Evolutionary conservation across 92 coral and sea anemone genomes (phyloP).

Genomic region (Porites cylindrica): DNA sequence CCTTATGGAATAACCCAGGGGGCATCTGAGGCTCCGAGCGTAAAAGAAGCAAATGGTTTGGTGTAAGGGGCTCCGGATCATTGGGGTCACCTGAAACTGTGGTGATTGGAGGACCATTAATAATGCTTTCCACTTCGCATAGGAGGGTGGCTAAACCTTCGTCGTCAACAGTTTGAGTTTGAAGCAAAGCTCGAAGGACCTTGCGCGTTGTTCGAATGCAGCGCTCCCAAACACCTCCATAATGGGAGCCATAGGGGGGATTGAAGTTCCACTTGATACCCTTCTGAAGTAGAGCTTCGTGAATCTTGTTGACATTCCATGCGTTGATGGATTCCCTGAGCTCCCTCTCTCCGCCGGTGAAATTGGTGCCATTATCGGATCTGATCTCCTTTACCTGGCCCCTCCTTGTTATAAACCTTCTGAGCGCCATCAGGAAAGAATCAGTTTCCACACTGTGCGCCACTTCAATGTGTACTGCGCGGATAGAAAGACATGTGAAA

Average conservation of each 20-base stretch:
- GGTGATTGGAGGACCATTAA: constrained; percentile 28
- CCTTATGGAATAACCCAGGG: constrained; percentile 39
- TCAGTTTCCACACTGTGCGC: constrained; percentile 21
- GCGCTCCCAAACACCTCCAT: background rate
- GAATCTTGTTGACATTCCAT: constrained; percentile 18
- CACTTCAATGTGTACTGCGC: background rate
- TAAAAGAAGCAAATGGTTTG: constrained; percentile 40
- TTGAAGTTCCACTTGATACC: constrained; percentile 6
- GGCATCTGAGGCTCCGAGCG: constrained; percentile 47
- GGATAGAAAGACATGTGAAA: constrained; percentile 1
- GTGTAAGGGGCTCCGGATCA: constrained; percentile 44
- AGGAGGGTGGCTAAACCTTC: constrained; percentile 38
- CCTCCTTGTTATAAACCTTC: constrained; percentile 30
- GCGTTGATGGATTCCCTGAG: constrained; percentile 8
- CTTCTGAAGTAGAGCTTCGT: background rate
- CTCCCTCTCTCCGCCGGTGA: constrained; percentile 33
- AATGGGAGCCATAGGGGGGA: constrained; percentile 1
- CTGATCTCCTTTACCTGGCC: constrained; percentile 6
- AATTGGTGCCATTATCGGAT: constrained; percentile 30
- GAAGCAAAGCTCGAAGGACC: background rate
- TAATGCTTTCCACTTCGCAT: constrained; percentile 50
- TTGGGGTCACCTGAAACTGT: constrained; percentile 44
- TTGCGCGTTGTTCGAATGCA: constrained; percentile 28
- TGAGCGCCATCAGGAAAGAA: constrained; percentile 23
- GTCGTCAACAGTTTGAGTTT: constrained; percentile 40